These are phyloP conservation scores for Ommatoiulus sabulosus DNA, from an alignment of 2,888 invertebrate species.

Conservation along the genomic window DNA sequence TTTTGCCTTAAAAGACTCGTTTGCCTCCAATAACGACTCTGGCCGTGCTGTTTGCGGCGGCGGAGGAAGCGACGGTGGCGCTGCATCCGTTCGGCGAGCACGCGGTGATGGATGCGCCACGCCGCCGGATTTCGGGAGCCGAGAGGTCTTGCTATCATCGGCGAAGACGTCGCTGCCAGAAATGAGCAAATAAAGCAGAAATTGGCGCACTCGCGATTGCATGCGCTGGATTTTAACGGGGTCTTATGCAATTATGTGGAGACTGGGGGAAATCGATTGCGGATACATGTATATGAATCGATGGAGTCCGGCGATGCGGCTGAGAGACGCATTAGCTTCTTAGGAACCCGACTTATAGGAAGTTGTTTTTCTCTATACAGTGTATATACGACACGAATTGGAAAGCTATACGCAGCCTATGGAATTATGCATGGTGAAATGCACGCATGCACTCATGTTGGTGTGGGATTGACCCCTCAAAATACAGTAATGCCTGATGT, in stretches of 20 bases:
- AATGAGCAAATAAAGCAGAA: neutral
- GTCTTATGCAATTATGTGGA: neutral
- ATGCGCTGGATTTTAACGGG: neutral
- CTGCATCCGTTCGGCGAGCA: neutral
- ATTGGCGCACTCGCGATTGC: neutral
- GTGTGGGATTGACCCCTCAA: no score
- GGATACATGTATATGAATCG: neutral
- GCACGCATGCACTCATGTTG: no score
- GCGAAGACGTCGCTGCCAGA: neutral
- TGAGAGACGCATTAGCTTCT: neutral
- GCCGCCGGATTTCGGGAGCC: neutral
- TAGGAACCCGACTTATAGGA: no score
- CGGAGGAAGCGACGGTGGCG: neutral
- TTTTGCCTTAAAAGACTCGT: constrained; percentile 53
- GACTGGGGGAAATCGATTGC: neutral
- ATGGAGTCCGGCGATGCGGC: neutral
- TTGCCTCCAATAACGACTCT: constrained; percentile 50
- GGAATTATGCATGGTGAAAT: no score
- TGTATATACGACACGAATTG: no score
- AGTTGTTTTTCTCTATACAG: no score
- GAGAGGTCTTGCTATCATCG: neutral
- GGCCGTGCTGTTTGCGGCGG: constrained; percentile 42
- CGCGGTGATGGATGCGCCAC: neutral
- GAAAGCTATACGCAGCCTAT: no score
- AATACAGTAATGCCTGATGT: no score